Evolutionary conservation across 2,113 vertebrate genomes (phyloP).

Genomic region (Ammospiza caudacuta): DNA sequence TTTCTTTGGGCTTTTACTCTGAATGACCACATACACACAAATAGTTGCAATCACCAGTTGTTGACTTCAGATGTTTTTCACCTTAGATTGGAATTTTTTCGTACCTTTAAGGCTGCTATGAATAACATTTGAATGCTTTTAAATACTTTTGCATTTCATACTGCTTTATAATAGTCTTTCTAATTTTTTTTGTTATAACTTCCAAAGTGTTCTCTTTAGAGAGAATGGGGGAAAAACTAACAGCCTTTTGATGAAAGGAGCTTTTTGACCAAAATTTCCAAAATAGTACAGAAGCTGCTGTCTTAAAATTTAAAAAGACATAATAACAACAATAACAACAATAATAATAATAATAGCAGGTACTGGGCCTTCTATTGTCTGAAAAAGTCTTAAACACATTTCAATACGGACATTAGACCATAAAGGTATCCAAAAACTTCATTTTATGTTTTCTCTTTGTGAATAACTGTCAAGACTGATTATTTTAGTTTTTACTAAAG

Average conservation of each 20-base stretch:
- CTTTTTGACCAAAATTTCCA: neutral
- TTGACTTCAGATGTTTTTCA: constrained; percentile 31
- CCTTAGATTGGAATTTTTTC: neutral
- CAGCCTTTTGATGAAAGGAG: neutral
- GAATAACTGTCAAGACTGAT: neutral
- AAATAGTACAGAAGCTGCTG: neutral
- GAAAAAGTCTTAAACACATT: neutral
- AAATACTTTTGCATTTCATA: neutral
- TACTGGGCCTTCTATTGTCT: neutral
- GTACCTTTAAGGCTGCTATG: neutral
- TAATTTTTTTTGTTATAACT: neutral
- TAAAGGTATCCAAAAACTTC: neutral
- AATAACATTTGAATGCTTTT: neutral
- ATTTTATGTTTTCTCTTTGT: neutral
- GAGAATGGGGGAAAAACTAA: neutral
- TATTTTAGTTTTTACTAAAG: neutral
- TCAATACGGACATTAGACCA: neutral
- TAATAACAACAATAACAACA: neutral
- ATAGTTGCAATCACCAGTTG: constrained; percentile 26
- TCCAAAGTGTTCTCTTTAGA: neutral
- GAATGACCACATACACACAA: neutral
- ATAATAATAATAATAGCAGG: no score
- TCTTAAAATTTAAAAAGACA: neutral
- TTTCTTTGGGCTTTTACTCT: neutral
- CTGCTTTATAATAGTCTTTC: neutral